Base-by-base conservation (phyloP, 2,888 invertebrate genomes). In the Phania funesta region DNA sequence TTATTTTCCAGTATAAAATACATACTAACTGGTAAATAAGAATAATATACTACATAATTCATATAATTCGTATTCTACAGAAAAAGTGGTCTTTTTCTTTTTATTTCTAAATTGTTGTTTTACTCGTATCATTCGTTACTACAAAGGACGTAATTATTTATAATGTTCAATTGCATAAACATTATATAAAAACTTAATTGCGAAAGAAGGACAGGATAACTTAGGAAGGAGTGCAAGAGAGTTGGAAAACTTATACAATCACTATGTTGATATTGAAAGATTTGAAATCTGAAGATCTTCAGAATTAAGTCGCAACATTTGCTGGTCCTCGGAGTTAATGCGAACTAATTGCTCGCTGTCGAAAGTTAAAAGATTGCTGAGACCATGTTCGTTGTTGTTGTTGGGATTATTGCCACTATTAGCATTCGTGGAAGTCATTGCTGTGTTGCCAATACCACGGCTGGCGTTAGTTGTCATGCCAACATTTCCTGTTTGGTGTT, bases 241-340 rank as follows among this genome's bases (percentile, higher is more conserved):
- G 35, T 5, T 4, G 29, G 2, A 8, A 3, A 8, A 38, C 9
- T 22, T 68, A 32, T 26, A 22, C n/a, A 13, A 54, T 26, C 32
- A 85, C 86, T 89, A 89, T 85, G 89, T 87, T 58, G 90, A 90
- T 87, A 91, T 87, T 52, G 91, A 91, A 32, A 92, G 88, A 48
- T 91, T 92, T 65, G 92, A 92, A 75, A 93, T 86, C 84, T 88
- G 86, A 50, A 89, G 90, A 84, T 93, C 93, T 77, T 91, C 91
- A 6, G 93, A 92, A 86, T 91, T 92, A 44, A 93, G 90, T 81
- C 90, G 90, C 81, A 91, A 86, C 85, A 92, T 87, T 86, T 92
- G 91, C 80, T 92, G 91, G 83, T 93, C 93, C 76, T 91, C 91
- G 1, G 93, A 93, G 86, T 91, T 92, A 44, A 93, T 90, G 78